A percentile compares a stretch with the other conserved stretches of the same genome.
Evolutionary conservation across 2,888 invertebrate species (phyloP).

Genomic region (Belgica antarctica): DNA sequence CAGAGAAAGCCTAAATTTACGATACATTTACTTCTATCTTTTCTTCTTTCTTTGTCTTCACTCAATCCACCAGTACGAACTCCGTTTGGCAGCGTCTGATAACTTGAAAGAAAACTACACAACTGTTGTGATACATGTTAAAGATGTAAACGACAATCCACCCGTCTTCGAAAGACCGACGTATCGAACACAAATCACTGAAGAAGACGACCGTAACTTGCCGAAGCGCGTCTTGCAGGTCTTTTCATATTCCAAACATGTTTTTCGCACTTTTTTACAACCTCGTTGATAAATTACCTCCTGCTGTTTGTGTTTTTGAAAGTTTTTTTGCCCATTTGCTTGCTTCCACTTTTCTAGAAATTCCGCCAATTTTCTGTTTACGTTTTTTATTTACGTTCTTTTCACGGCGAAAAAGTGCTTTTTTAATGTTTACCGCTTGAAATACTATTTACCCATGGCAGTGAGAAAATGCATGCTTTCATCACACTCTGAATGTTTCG

Average conservation of each 20-base stretch:
- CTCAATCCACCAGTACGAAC: conserved; percentile 70
- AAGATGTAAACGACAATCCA: conserved; percentile 97
- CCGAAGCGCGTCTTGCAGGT: conserved; percentile 92
- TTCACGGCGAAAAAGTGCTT: neutral
- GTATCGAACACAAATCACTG: conserved; percentile 92
- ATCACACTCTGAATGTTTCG: neutral
- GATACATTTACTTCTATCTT: neutral
- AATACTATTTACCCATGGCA: neutral
- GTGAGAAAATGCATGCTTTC: conserved; percentile 3
- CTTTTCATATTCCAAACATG: conserved; percentile 47
- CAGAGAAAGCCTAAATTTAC: conserved; percentile 7
- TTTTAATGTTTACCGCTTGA: conserved; percentile 7
- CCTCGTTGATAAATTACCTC: conserved; percentile 39
- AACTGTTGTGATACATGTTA: conserved; percentile 93
- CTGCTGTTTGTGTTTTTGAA: conserved; percentile 1
- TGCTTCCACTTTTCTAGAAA: neutral
- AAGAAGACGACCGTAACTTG: conserved; percentile 90
- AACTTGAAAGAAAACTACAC: conserved; percentile 97
- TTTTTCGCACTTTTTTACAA: conserved; percentile 2
- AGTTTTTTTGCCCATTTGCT: conserved; percentile 3
- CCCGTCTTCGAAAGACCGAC: conserved; percentile 94
- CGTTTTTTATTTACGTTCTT: neutral
- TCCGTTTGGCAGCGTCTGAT: conserved; percentile 90
- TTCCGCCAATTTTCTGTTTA: neutral
- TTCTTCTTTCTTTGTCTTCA: neutral